Evolutionary conservation across 2,113 vertebrate genomes (phyloP).

Genomic region (Cyprinodon tularosa): DNA sequence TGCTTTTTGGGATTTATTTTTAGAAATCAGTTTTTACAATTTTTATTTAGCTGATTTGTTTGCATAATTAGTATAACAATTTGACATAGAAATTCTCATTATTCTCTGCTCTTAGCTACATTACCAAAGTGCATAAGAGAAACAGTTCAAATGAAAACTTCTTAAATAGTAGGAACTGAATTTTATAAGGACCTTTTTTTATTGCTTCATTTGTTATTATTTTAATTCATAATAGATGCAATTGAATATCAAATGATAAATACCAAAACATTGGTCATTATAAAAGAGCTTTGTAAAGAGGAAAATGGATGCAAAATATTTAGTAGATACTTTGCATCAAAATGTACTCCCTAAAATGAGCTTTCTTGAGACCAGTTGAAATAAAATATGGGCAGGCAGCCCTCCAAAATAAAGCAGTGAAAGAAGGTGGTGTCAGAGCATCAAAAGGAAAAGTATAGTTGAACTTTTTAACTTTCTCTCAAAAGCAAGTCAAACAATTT

Average conservation of each 20-base stretch:
- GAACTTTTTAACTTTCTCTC: conserved; percentile 12
- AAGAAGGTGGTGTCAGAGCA: conserved; percentile 37
- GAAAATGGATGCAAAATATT: conserved; percentile 10
- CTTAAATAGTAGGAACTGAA: not conserved
- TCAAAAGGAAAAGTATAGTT: conserved; percentile 52
- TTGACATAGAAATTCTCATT: conserved; percentile 22
- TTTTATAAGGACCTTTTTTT: not conserved
- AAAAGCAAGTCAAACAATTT: not conserved
- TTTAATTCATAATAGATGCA: not conserved
- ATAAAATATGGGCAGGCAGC: conserved; percentile 18
- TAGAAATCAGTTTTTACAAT: not conserved
- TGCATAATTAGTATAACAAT: conserved; percentile 13
- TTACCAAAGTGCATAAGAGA: not conserved
- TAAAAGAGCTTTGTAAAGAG: not conserved
- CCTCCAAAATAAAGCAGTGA: conserved; percentile 36
- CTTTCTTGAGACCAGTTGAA: conserved; percentile 30
- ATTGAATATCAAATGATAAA: conserved; percentile 1
- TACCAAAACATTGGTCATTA: not conserved
- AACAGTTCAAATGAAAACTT: not conserved
- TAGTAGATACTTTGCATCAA: not conserved
- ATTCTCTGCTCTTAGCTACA: conserved; percentile 11
- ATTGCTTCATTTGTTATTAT: not conserved
- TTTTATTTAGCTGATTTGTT: conserved; percentile 15
- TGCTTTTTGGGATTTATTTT: conserved; percentile 21
- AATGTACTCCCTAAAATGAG: conserved; percentile 8